Percentiles rank a stretch among this genome's conserved stretches.
These are phyloP conservation scores for Corythoichthys intestinalis DNA, from an alignment of 2,113 vertebrate genomes.

Conservation along the genomic window DNA sequence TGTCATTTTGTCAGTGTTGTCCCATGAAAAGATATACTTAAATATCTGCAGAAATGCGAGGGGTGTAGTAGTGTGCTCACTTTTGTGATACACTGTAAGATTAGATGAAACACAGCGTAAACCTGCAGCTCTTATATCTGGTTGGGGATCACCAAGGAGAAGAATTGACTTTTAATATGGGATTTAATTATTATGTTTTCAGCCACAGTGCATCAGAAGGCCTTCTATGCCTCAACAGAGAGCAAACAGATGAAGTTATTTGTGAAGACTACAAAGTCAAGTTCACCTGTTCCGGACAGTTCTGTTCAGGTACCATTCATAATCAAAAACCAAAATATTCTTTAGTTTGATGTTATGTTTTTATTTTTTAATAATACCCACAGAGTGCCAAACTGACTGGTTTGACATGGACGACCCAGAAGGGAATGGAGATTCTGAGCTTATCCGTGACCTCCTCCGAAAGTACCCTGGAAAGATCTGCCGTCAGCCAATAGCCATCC, in stretches of 20 bases:
- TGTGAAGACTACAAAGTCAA: slow-evolving; percentile 46
- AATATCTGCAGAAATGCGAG: too few relatives aligned
- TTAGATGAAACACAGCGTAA: not conserved
- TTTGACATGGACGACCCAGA: slow-evolving; percentile 53
- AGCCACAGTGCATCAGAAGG: slow-evolving; percentile 38
- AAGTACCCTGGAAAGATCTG: slow-evolving; percentile 45
- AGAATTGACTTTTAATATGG: not conserved
- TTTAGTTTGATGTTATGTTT: not conserved
- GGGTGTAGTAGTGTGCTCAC: too few relatives aligned
- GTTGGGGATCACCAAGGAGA: not conserved
- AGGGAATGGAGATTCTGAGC: slow-evolving; percentile 55
- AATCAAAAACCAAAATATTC: too few relatives aligned
- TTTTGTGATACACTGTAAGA: too few relatives aligned
- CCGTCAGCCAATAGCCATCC: slow-evolving; percentile 40
- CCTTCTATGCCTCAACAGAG: slow-evolving; percentile 41
- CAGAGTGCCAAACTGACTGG: slow-evolving; percentile 59
- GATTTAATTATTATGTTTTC: slow-evolving; percentile 8
- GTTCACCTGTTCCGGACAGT: slow-evolving; percentile 48
- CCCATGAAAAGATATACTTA: too few relatives aligned
- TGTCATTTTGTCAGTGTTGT: too few relatives aligned
- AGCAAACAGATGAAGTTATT: slow-evolving; percentile 19
- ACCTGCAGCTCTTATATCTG: not conserved
- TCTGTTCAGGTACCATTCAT: slow-evolving; percentile 44
- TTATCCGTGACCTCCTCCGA: slow-evolving; percentile 36
- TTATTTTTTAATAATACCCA: not conserved